A percentile compares a stretch with the other conserved stretches of the same genome.
Evolutionary conservation across 2,113 vertebrate genomes (phyloP).

Genomic region (Hippocampus barbouri): DNA sequence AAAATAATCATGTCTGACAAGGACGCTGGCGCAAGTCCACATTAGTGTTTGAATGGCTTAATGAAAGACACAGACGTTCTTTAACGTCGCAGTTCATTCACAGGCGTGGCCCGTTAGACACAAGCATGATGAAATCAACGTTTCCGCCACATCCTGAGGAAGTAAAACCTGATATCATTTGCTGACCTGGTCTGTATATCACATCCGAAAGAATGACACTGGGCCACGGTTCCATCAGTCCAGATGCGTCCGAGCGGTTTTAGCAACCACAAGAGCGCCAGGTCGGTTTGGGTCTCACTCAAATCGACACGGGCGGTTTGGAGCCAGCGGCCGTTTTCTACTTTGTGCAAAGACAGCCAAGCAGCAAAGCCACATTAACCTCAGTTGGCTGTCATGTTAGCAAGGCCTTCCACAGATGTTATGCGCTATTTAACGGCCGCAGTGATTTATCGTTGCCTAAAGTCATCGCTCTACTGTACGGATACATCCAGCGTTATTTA

Average conservation of each 20-base stretch:
- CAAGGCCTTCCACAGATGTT: slow-evolving; percentile 3
- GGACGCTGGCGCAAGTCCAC: background rate
- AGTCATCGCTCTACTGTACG: background rate
- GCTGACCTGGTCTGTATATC: slow-evolving; percentile 39
- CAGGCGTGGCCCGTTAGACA: slow-evolving; percentile 31
- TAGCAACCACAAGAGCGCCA: slow-evolving; percentile 19
- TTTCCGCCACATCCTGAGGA: slow-evolving; percentile 12
- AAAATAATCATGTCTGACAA: slow-evolving; percentile 11
- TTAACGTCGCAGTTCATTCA: slow-evolving; percentile 11
- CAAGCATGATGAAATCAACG: slow-evolving; percentile 16
- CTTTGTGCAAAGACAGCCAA: slow-evolving; percentile 16
- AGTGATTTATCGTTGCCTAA: background rate
- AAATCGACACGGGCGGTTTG: slow-evolving; percentile 12
- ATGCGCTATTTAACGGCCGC: background rate
- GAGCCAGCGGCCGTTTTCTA: slow-evolving; percentile 35
- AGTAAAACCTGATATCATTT: slow-evolving; percentile 51
- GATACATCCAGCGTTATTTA: background rate
- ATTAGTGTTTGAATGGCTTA: slow-evolving; percentile 10
- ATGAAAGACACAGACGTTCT: slow-evolving; percentile 31
- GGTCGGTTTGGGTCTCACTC: slow-evolving; percentile 15
- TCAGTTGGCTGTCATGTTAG: slow-evolving; percentile 26
- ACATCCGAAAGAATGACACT: slow-evolving; percentile 21
- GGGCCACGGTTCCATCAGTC: slow-evolving; percentile 23
- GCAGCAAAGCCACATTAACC: slow-evolving; percentile 27
- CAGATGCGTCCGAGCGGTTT: background rate